Evolutionary conservation across 2,888 invertebrate genomes (phyloP).

Genomic region (Harpalus rufipes): DNA sequence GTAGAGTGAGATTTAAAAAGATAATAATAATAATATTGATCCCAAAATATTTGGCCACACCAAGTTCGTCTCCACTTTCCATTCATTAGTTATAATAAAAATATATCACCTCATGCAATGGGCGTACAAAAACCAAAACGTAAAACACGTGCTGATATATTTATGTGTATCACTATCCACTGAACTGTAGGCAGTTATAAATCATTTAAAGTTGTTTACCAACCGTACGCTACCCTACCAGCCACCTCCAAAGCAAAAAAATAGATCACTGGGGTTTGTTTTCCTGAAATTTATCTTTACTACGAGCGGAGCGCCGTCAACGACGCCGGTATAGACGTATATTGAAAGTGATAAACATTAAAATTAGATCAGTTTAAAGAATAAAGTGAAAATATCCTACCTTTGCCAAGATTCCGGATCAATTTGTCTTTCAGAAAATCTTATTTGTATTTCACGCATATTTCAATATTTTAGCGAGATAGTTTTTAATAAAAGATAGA

Average conservation of each 20-base stretch:
- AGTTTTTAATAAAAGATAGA: not conserved
- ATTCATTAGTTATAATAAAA: not conserved
- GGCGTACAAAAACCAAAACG: not conserved
- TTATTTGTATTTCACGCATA: not conserved
- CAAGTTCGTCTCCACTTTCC: no score
- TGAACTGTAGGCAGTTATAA: slow-evolving; percentile 7
- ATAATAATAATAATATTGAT: no score
- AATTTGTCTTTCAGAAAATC: not conserved
- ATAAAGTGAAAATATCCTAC: not conserved
- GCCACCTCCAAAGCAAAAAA: not conserved
- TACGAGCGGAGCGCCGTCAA: not conserved
- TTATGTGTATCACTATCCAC: slow-evolving; percentile 1
- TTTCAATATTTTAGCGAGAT: not conserved
- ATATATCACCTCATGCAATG: not conserved
- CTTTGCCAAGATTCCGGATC: not conserved
- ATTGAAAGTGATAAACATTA: slow-evolving; percentile 16
- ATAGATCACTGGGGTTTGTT: slow-evolving; percentile 17
- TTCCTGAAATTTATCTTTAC: slow-evolving; percentile 1
- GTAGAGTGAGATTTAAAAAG: no score
- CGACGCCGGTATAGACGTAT: not conserved
- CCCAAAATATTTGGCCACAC: not conserved
- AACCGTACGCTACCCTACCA: not conserved
- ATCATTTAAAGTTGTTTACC: slow-evolving; percentile 43
- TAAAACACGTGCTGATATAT: not conserved
- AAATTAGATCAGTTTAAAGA: slow-evolving; percentile 19